Evolutionary conservation across 2,113 vertebrate genomes (phyloP).

Genomic region (Zosterops japonicus): DNA sequence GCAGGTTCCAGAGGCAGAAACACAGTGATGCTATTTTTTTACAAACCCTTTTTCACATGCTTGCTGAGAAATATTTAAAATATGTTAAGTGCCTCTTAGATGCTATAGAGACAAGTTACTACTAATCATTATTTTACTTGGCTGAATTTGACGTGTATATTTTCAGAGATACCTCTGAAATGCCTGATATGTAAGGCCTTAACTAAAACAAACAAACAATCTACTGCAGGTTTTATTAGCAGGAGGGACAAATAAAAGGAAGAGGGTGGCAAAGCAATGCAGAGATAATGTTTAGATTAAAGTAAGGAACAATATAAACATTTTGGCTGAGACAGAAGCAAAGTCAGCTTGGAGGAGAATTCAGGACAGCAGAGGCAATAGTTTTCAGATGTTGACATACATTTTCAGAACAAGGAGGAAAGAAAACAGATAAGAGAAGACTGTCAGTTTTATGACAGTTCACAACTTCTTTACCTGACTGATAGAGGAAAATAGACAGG

Average conservation of each 20-base stretch:
- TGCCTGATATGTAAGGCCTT: neutral
- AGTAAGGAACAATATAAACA: neutral
- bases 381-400: neutral
- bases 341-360: neutral
- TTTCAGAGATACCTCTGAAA: slow-evolving; percentile 7
- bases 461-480: neutral
- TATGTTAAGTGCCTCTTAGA: neutral
- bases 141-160: neutral
- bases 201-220: neutral
- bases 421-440: neutral
- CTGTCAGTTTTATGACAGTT: neutral
- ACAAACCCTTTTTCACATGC: neutral
- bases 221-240: neutral
- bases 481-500: slow-evolving; percentile 8
- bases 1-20: neutral
- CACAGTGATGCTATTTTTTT: neutral
- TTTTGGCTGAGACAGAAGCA: neutral
- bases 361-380: slow-evolving; percentile 23
- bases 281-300: neutral
- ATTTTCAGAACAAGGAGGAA: neutral
- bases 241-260: slow-evolving; percentile 1
- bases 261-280: neutral
- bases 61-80: neutral
- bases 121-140: neutral
- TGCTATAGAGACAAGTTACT: neutral